Evolutionary conservation across 2,797 vertebrate species (phyloP).

Genomic region (Neoniphon sammara): DNA sequence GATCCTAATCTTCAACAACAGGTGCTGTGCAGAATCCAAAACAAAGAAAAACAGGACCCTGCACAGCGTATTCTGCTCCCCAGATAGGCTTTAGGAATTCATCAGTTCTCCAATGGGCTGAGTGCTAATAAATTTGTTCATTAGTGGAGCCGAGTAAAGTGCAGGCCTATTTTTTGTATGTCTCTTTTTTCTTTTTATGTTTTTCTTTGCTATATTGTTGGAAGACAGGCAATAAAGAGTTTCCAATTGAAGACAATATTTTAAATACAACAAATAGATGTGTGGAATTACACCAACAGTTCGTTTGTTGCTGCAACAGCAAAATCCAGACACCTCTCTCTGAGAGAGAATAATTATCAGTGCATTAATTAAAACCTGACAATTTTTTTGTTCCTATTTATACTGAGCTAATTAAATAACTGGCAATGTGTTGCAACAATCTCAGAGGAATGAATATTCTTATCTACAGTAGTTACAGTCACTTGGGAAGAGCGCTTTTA

Average conservation of each 20-base stretch:
- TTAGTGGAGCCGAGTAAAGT: conserved; percentile 5
- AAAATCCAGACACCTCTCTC: conserved; percentile 22
- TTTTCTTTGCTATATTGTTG: conserved; percentile 1
- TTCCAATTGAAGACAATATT: conserved; percentile 51
- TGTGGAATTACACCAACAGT: conserved; percentile 10
- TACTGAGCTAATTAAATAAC: conserved; percentile 38
- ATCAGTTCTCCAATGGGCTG: not conserved
- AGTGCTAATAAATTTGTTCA: conserved; percentile 16
- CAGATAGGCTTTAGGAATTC: conserved; percentile 6
- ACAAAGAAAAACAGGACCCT: not conserved
- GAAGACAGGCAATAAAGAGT: conserved; percentile 24
- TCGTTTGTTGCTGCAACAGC: conserved; percentile 19
- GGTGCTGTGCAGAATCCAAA: not conserved
- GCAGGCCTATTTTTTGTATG: not conserved
- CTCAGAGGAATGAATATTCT: conserved; percentile 27
- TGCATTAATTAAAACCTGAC: conserved; percentile 63
- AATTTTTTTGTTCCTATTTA: conserved; percentile 51
- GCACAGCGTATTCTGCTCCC: conserved; percentile 10
- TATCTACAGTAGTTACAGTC: conserved; percentile 30
- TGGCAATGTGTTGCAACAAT: conserved; percentile 20
- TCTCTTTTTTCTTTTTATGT: not conserved
- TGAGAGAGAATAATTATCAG: conserved; percentile 46
- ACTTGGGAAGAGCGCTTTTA: conserved; percentile 11
- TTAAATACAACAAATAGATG: conserved; percentile 48
- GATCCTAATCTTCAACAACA: not conserved